A percentile compares a stretch with the other conserved stretches of the same genome.
Conservation (phyloP, 2,888 invertebrate genomes). For the Resseliella maxima region DNA sequence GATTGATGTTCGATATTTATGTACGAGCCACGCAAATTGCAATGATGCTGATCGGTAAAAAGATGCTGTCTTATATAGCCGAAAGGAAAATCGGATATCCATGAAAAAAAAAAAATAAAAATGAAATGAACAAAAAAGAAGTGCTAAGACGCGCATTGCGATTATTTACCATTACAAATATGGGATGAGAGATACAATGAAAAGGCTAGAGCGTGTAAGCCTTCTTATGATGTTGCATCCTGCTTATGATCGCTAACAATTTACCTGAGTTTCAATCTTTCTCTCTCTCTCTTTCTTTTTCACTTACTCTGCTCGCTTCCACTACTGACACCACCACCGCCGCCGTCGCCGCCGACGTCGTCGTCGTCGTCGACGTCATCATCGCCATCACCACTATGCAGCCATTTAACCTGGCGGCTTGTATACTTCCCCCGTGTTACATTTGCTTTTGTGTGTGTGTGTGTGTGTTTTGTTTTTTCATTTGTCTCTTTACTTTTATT, state of each 20-base stretch:
- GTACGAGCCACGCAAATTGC: slow-evolving; percentile 48
- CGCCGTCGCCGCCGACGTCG: neutral
- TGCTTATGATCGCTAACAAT: neutral
- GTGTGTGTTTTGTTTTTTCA: no score
- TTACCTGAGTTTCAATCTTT: neutral
- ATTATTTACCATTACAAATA: neutral
- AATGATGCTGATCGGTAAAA: slow-evolving; percentile 30
- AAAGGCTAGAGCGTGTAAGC: slow-evolving; percentile 51
- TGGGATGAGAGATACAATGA: neutral
- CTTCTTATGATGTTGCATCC: slow-evolving; percentile 36
- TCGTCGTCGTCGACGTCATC: neutral
- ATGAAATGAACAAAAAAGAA: neutral
- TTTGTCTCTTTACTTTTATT: neutral
- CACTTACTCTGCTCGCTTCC: neutral
- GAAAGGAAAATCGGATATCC: slow-evolving; percentile 53
- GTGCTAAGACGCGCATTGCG: neutral
- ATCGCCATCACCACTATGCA: no score
- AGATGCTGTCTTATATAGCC: slow-evolving; percentile 51
- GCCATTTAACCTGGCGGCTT: neutral
- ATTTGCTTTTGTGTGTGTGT: slow-evolving; percentile 53
- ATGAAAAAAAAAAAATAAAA: no score
- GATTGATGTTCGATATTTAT: slow-evolving; percentile 13
- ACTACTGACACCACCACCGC: neutral
- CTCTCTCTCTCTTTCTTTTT: neutral
- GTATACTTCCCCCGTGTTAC: neutral